phyloP scores from a whole-genome alignment of 2,113 vertebrate genomes.

The Aldabrachelys gigantea region DNA sequence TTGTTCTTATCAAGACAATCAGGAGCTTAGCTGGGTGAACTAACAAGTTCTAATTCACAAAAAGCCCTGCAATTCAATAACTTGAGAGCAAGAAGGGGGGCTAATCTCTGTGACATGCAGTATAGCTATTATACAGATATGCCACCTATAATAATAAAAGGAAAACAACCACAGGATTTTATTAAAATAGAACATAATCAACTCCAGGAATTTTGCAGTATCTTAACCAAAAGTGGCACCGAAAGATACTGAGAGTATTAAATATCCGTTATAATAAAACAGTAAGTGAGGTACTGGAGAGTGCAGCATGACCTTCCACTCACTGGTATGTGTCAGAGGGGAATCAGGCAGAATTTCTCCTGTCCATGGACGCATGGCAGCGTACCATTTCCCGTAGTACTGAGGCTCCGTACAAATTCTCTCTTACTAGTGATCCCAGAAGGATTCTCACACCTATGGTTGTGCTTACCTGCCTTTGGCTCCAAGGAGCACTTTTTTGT shows the following conservation, averaged over 20 bases:
- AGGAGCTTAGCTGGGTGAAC: not conserved
- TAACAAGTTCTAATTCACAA: not conserved
- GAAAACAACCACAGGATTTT: not conserved
- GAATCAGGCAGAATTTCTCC: not conserved
- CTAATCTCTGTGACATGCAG: not conserved
- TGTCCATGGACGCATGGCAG: not conserved
- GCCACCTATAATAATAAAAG: not conserved
- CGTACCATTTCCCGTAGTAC: not conserved
- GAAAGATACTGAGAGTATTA: not conserved
- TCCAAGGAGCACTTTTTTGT: constrained; percentile 7
- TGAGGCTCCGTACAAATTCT: not conserved
- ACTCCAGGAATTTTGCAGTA: not conserved
- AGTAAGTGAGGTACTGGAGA: not conserved
- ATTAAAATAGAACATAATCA: not conserved
- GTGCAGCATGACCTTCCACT: not conserved
- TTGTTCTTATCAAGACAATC: not conserved
- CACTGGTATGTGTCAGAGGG: not conserved
- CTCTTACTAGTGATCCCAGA: not conserved
- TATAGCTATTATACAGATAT: not conserved
- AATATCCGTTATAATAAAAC: not conserved
- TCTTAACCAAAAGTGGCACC: not conserved
- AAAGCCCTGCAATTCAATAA: not conserved
- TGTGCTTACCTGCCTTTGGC: not conserved
- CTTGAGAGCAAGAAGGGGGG: not conserved
- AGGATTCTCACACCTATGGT: not conserved